Conservation (phyloP, 2,888 invertebrate species). For the Mantis religiosa region DNA sequence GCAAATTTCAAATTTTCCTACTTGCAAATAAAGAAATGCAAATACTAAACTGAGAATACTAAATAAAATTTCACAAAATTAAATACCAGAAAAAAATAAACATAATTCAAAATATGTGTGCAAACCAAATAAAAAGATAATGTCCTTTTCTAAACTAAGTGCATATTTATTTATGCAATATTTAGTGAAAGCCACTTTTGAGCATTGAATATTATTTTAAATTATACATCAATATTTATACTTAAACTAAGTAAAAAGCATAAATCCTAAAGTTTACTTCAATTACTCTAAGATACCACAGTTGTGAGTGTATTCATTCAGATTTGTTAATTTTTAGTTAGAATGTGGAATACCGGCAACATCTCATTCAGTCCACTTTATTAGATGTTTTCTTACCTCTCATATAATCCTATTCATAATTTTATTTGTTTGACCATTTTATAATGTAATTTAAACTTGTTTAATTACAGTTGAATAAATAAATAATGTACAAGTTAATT, state of each 20-base stretch:
- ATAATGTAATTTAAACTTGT: background rate
- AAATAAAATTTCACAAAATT: background rate
- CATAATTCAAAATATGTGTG: background rate
- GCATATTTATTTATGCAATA: background rate
- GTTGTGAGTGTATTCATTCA: background rate
- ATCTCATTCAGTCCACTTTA: too few species aligned
- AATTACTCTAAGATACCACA: background rate
- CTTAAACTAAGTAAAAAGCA: background rate
- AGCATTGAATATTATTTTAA: background rate
- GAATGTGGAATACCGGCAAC: background rate
- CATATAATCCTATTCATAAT: too few species aligned
- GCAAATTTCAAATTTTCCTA: background rate
- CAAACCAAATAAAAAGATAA: background rate
- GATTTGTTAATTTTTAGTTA: background rate
- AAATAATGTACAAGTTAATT: background rate
- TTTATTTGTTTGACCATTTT: background rate
- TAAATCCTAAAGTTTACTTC: background rate
- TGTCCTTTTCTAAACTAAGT: background rate
- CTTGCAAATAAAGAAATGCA: background rate
- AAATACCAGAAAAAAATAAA: background rate
- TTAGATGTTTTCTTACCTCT: too few species aligned
- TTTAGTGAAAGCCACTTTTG: background rate
- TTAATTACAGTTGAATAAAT: background rate
- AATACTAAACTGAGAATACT: background rate
- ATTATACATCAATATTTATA: background rate